Evolutionary conservation across 2,113 vertebrate genomes (phyloP).

Genomic region (Albula goreensis): DNA sequence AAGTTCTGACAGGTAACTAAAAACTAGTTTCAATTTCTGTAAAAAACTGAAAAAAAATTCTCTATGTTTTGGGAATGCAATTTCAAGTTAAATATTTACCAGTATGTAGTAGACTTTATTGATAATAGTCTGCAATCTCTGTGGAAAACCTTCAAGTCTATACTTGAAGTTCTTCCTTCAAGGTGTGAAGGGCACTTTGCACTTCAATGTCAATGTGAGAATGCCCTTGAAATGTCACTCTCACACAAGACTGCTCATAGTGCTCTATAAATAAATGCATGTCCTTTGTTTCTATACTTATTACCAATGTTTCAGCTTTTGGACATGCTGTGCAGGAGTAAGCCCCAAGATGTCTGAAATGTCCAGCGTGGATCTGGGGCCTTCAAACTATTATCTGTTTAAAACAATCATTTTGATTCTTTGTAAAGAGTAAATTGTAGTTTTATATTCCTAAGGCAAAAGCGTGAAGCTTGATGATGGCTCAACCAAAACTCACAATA

Average conservation of each 20-base stretch:
- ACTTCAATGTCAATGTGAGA: not conserved
- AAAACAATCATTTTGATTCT: no score
- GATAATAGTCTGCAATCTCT: not conserved
- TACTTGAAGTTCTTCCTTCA: not conserved
- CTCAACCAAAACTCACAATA: no score
- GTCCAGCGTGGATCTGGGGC: no score
- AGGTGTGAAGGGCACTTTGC: constrained; percentile 3
- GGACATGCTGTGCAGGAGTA: no score
- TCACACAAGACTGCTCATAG: not conserved
- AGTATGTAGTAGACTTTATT: not conserved
- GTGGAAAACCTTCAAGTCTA: not conserved
- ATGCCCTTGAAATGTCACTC: not conserved
- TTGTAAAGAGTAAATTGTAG: no score
- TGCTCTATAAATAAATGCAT: not conserved
- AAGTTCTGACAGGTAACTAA: not conserved
- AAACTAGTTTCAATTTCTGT: not conserved
- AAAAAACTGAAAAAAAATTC: not conserved
- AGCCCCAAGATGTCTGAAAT: no score
- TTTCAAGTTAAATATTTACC: not conserved
- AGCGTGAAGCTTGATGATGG: no score
- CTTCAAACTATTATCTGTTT: no score
- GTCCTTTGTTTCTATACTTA: not conserved
- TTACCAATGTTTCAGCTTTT: not conserved
- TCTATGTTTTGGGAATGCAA: not conserved
- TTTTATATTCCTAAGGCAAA: no score